Evolutionary conservation across 2,888 invertebrate genomes (phyloP).

Genomic region (Gonocerus acuteangulatus): DNA sequence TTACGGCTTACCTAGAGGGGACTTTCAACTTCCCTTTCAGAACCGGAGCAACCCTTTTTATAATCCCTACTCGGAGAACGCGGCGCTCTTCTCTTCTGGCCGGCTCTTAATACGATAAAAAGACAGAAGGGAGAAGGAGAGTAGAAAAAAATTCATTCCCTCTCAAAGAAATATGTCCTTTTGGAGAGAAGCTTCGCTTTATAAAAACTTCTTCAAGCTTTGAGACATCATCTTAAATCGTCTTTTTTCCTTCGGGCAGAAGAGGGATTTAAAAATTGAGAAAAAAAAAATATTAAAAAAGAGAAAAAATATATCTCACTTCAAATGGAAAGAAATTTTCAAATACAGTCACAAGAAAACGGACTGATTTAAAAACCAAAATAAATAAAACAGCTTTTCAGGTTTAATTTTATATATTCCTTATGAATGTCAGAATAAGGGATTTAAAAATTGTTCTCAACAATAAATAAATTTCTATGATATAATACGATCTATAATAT

Average conservation of each 20-base stretch:
- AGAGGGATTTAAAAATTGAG: background rate
- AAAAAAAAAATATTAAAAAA: background rate
- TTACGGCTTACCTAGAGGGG: conserved; percentile 16
- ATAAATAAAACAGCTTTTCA: no score
- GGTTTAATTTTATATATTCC: no score
- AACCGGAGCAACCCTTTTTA: conserved; percentile 10
- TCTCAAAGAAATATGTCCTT: conserved; percentile 10
- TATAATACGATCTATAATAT: no score
- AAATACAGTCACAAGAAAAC: no score
- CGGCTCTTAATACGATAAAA: conserved; percentile 12
- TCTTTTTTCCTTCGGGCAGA: background rate
- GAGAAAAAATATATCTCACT: background rate
- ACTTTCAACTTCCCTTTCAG: conserved; percentile 17
- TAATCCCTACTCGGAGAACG: conserved; percentile 2
- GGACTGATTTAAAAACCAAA: no score
- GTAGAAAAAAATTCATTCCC: conserved; percentile 4
- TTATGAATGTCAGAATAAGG: no score
- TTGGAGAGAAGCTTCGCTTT: background rate
- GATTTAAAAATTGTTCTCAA: no score
- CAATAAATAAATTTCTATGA: no score
- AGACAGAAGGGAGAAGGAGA: background rate
- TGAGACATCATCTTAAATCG: conserved; percentile 2
- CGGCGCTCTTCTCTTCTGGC: background rate
- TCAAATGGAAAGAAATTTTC: no score
- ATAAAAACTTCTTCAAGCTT: background rate